Conservation (phyloP, 2,888 invertebrate species). For the Aphidius colemani region DNA sequence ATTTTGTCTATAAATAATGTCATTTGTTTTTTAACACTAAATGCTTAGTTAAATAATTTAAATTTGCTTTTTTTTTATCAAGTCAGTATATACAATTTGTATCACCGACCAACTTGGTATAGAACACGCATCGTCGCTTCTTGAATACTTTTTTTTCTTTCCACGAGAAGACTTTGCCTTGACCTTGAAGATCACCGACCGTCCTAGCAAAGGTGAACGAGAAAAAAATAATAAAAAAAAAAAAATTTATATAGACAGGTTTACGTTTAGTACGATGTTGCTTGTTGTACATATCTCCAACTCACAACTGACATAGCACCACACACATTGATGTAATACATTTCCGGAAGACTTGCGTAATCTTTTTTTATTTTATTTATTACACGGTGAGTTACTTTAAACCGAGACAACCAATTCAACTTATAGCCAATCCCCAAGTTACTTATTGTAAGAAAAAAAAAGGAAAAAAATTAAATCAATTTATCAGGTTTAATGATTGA, state of each 20-base stretch:
- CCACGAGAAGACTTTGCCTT: slow-evolving; percentile 47
- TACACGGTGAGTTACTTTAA: not conserved
- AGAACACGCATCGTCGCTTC: not conserved
- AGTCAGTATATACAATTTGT: too few species aligned
- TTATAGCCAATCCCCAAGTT: too few species aligned
- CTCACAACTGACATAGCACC: slow-evolving; percentile 13
- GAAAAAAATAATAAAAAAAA: slow-evolving; percentile 34
- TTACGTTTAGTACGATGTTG: not conserved
- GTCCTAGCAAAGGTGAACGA: slow-evolving; percentile 50
- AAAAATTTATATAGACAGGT: slow-evolving; percentile 28
- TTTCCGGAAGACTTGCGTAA: slow-evolving; percentile 49
- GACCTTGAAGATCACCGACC: slow-evolving; percentile 51
- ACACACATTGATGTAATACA: slow-evolving; percentile 40
- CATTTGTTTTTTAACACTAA: too few species aligned
- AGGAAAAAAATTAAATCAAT: too few species aligned
- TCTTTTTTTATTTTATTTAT: not conserved
- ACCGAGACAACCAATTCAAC: too few species aligned
- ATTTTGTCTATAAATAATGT: too few species aligned
- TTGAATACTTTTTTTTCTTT: slow-evolving; percentile 10
- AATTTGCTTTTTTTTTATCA: too few species aligned
- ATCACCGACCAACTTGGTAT: too few species aligned
- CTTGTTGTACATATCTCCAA: slow-evolving; percentile 3
- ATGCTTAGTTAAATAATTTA: too few species aligned
- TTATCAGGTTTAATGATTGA: too few species aligned
- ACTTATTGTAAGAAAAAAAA: too few species aligned